Evolutionary conservation across 2,888 invertebrate species (phyloP).

Genomic region (Actias luna): DNA sequence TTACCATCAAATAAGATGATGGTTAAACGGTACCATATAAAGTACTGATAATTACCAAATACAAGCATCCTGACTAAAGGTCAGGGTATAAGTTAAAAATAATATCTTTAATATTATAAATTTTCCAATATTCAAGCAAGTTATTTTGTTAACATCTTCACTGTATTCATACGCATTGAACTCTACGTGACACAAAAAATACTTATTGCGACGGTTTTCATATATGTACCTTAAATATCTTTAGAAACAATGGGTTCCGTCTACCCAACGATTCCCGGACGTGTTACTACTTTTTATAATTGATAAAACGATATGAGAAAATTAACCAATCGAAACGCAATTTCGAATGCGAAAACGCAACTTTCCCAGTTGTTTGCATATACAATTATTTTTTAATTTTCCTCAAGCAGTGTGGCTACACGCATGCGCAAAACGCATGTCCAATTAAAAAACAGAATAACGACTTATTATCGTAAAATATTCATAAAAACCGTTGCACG

Average conservation of each 20-base stretch:
- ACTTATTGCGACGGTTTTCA: background rate
- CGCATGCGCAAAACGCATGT: constrained; percentile 65
- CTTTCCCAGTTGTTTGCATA: constrained; percentile 71
- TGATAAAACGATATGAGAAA: constrained; percentile 39
- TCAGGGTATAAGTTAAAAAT: no score
- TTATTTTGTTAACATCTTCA: no score
- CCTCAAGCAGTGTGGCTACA: constrained; percentile 58
- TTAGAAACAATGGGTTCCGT: background rate
- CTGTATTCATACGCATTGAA: no score
- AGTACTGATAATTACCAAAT: background rate
- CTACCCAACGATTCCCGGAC: constrained; percentile 43
- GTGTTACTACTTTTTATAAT: constrained; percentile 65
- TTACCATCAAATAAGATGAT: background rate
- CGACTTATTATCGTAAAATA: constrained; percentile 37
- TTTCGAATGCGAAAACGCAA: constrained; percentile 64
- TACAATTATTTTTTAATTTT: constrained; percentile 58
- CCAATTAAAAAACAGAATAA: constrained; percentile 60
- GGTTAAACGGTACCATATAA: background rate
- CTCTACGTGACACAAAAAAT: no score
- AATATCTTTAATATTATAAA: no score
- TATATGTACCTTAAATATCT: background rate
- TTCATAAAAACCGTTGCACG: constrained; percentile 27
- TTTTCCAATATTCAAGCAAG: no score
- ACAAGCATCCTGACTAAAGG: no score
- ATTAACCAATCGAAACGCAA: constrained; percentile 61